Evolutionary conservation across 2,888 invertebrate genomes (phyloP), one percentile per base, ranked within the genome.

Genomic region (Tanypteryx hageni): DNA sequence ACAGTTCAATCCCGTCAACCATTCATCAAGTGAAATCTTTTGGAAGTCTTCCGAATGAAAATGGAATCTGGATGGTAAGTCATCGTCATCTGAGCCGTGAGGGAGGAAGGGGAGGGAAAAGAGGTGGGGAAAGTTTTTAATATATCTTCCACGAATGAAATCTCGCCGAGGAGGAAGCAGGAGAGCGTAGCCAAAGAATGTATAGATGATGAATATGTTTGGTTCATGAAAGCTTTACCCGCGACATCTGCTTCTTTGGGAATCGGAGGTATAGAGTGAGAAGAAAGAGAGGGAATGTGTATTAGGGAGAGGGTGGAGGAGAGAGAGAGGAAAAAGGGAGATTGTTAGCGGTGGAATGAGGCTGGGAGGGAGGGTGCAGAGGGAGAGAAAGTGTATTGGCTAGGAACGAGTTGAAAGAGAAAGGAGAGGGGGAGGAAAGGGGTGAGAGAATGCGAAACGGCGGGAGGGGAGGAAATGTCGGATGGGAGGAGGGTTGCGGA

Each of bases 181-280:
- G 64, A 64, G 44, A 57, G 83, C 56, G 56, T 27, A 27, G 83
- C 83, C 83, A 56, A 83, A 83, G 64, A 89, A 68, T 68, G 89
- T 89, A 89, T 89, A 64, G 89, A 89, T 89, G 89, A 89, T 89
- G 89, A 89, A 89, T 89, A 89, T 89, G 56, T 64, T 89, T 89
- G 44, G 64, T 89, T 68, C 89, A 89, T 89, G 89, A 89, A 89
- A 89, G 89, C 89, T 86, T 86, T 86, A 86, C 61, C 86, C 64
- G 89, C 89, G 64, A 89, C 89, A 89, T 89, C 64, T 89, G 89
- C 64, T 89, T 68, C 89, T 44, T 89, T 89, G 31, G 89, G 64
- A 64, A 44, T 64, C 59, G 22, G 8, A 18, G 56, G 83, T 64
- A 18, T 11, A 57, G 56, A 31, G 44, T 1, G 82, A 82, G 82